Evolutionary conservation across 1,140 invertebrate genomes (phyloP).

Genomic region (Galendromus occidentalis): DNA sequence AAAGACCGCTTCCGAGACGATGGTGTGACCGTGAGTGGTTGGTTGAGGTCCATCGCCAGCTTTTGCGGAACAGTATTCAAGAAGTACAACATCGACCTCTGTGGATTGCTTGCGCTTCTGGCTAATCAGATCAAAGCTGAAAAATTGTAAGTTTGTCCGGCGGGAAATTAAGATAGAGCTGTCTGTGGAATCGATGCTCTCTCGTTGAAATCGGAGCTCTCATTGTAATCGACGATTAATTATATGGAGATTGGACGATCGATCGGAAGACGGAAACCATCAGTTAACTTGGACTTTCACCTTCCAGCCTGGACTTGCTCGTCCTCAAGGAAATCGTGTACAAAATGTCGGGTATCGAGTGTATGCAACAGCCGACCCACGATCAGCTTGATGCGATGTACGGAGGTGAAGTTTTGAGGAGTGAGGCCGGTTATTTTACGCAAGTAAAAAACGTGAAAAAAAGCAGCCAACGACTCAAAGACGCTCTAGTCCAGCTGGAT

Average conservation of each 20-base stretch:
- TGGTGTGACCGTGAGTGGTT: conserved; percentile 77
- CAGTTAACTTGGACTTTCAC: conserved; percentile 13
- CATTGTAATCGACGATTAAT: no score
- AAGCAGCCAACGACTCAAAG: conserved; percentile 83
- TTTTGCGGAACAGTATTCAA: conserved; percentile 91
- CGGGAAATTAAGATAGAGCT: no score
- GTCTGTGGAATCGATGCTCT: no score
- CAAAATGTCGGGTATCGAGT: conserved; percentile 97
- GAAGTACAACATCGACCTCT: conserved; percentile 89
- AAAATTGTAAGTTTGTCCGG: conserved; percentile 51
- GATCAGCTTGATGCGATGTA: conserved; percentile 89
- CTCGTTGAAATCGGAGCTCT: no score
- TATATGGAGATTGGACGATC: no score
- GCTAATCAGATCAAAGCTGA: conserved; percentile 88
- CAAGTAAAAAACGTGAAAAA: conserved; percentile 59
- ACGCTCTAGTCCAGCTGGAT: conserved; percentile 73
- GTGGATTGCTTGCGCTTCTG: conserved; percentile 84
- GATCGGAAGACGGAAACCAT: no score
- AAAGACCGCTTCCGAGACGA: conserved; percentile 61
- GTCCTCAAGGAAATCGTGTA: conserved; percentile 94
- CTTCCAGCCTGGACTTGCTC: conserved; percentile 65
- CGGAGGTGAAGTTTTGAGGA: conserved; percentile 80
- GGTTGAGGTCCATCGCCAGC: conserved; percentile 74
- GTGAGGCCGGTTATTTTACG: conserved; percentile 49
- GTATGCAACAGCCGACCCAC: conserved; percentile 81